phyloP scores from a whole-genome alignment of 2,888 invertebrate genomes.

The Polydesmus complanatus region DNA sequence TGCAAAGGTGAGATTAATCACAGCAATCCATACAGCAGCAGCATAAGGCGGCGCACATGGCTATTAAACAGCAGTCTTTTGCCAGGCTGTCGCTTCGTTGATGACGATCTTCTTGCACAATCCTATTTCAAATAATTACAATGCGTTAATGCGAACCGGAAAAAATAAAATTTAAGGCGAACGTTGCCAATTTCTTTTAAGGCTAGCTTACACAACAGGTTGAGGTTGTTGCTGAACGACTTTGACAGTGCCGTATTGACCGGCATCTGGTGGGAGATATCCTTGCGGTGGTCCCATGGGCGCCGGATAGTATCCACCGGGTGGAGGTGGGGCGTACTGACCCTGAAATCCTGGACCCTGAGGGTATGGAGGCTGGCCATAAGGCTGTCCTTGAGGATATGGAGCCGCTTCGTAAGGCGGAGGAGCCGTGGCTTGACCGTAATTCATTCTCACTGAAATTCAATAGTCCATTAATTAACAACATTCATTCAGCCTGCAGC shows the following conservation, averaged over 20 bases:
- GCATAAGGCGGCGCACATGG: conserved; percentile 5
- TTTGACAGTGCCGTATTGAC: conserved; percentile 6
- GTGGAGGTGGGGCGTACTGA: conserved; percentile 4
- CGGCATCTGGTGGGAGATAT: conserved; percentile 3
- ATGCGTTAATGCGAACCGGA: background rate
- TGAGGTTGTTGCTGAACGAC: conserved; percentile 7
- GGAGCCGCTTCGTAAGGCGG: conserved; percentile 6
- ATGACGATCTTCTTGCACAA: conserved; percentile 5
- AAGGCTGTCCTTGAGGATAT: background rate
- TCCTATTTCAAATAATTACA: background rate
- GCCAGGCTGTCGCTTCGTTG: conserved; percentile 3
- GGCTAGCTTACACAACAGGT: conserved; percentile 4
- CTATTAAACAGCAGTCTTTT: conserved; percentile 10
- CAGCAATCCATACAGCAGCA: conserved; percentile 13
- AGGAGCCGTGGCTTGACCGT: conserved; percentile 8
- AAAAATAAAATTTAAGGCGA: background rate
- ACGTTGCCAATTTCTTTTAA: background rate
- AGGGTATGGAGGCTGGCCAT: background rate
- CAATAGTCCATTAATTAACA: too few relatives aligned
- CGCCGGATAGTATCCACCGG: background rate
- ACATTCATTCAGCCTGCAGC: too few relatives aligned
- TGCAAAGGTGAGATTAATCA: too few relatives aligned
- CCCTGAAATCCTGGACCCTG: conserved; percentile 4
- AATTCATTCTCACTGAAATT: too few relatives aligned
- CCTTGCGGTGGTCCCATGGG: background rate